Conservation (phyloP, 1,140 invertebrate species). For the Pogonomyrmex barbatus region DNA sequence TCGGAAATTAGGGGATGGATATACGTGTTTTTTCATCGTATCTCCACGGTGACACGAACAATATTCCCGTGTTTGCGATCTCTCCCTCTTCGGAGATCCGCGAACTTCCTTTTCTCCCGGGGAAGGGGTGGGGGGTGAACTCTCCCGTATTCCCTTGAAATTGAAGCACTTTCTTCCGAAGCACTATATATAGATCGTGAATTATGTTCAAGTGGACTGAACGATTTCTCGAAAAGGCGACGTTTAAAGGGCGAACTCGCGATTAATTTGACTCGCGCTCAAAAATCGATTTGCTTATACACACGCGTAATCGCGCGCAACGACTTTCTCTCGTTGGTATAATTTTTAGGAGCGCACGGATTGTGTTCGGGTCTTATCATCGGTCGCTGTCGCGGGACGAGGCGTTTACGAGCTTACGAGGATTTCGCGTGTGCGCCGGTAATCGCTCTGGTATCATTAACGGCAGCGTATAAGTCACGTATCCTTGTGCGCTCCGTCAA, state of each 20-base stretch:
- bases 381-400: slow-evolving; percentile 15
- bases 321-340: slow-evolving; percentile 54
- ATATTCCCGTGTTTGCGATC: background rate
- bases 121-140: background rate
- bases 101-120: slow-evolving; percentile 6
- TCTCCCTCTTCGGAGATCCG: background rate
- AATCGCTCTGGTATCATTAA: slow-evolving; percentile 72
- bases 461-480: slow-evolving; percentile 65
- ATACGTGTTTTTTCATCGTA: background rate
- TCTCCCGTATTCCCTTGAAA: slow-evolving; percentile 24
- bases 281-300: slow-evolving; percentile 44
- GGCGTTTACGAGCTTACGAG: slow-evolving; percentile 72
- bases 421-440: slow-evolving; percentile 68
- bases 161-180: slow-evolving; percentile 31
- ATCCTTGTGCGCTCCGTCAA: slow-evolving; percentile 49
- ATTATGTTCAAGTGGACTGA: background rate
- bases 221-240: slow-evolving; percentile 17
- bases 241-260: background rate
- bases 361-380: slow-evolving; percentile 44
- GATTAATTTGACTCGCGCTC: slow-evolving; percentile 27
- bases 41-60: background rate
- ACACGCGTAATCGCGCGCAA: slow-evolving; percentile 25
- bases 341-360: slow-evolving; percentile 47
- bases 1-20: background rate
- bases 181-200: background rate